These are phyloP conservation scores for Danaus melanippus DNA, from an alignment of 1,140 invertebrate species.

Conservation along the genomic window DNA sequence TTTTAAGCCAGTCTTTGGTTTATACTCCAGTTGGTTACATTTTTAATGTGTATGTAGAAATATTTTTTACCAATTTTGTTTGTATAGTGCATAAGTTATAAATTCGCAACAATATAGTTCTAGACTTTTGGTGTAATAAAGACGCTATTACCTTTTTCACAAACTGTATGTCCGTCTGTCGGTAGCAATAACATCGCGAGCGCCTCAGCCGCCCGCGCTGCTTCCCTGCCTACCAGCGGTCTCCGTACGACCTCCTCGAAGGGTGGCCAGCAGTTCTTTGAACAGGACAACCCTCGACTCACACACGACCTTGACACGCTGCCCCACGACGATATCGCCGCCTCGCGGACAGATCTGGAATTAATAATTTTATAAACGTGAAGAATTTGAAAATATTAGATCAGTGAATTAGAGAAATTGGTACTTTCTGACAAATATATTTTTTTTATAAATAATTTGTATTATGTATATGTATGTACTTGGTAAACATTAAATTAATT, in stretches of 20 bases:
- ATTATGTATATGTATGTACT: too few relatives aligned
- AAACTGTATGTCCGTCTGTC: constrained; percentile 36
- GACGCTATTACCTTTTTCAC: constrained; percentile 38
- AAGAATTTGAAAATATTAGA: background rate
- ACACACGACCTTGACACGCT: constrained; percentile 34
- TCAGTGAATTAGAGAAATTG: too few relatives aligned
- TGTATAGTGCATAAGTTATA: too few relatives aligned
- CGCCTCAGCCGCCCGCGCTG: constrained; percentile 36
- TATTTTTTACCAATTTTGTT: too few relatives aligned
- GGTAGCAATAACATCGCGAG: constrained; percentile 45
- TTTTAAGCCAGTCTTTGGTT: too few relatives aligned
- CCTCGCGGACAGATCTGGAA: constrained; percentile 43
- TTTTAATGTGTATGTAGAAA: too few relatives aligned
- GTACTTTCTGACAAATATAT: too few relatives aligned
- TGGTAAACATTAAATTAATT: too few relatives aligned
- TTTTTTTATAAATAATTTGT: too few relatives aligned
- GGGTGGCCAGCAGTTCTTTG: constrained; percentile 36
- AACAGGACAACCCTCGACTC: constrained; percentile 24
- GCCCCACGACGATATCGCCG: constrained; percentile 46
- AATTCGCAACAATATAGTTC: too few relatives aligned
- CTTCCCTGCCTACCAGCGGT: constrained; percentile 24
- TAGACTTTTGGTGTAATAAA: background rate
- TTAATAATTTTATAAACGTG: background rate
- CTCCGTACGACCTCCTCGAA: constrained; percentile 27
- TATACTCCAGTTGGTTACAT: too few relatives aligned